Evolutionary conservation across 2,113 vertebrate genomes (phyloP).

Genomic region (Sminthopsis crassicaudata): DNA sequence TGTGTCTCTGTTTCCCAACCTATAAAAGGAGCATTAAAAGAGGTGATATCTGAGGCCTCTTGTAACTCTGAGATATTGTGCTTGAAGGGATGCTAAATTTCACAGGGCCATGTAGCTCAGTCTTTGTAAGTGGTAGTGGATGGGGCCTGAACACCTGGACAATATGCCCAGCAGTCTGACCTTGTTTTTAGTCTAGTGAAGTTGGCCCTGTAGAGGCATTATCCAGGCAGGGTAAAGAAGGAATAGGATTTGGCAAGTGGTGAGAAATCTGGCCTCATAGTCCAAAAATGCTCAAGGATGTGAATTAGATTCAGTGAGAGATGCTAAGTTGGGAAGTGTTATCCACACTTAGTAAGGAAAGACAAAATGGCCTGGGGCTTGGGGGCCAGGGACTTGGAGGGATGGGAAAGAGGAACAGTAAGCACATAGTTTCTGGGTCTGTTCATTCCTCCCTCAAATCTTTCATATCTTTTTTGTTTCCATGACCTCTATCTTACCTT

Average conservation of each 20-base stretch:
- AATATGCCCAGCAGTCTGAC: background rate
- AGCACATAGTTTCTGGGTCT: background rate
- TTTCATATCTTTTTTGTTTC: background rate
- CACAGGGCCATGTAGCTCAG: background rate
- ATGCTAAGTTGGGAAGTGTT: background rate
- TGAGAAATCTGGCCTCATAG: background rate
- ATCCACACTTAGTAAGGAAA: background rate
- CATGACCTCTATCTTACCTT: background rate
- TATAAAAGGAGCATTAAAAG: background rate
- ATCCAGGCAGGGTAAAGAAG: background rate
- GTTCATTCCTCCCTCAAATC: background rate
- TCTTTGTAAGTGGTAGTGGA: background rate
- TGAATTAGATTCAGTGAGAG: constrained; percentile 2
- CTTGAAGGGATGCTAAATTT: background rate
- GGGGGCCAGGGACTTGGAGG: background rate
- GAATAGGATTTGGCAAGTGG: background rate
- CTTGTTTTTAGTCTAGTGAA: background rate
- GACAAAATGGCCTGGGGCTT: background rate
- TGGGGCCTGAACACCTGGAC: background rate
- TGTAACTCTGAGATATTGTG: background rate
- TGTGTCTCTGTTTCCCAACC: background rate
- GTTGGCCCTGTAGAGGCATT: background rate
- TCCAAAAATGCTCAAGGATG: background rate
- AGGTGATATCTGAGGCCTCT: background rate
- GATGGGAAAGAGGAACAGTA: background rate